phyloP scores from a whole-genome alignment of 1,140 invertebrate genomes.

The Lordiphosa collinella region DNA sequence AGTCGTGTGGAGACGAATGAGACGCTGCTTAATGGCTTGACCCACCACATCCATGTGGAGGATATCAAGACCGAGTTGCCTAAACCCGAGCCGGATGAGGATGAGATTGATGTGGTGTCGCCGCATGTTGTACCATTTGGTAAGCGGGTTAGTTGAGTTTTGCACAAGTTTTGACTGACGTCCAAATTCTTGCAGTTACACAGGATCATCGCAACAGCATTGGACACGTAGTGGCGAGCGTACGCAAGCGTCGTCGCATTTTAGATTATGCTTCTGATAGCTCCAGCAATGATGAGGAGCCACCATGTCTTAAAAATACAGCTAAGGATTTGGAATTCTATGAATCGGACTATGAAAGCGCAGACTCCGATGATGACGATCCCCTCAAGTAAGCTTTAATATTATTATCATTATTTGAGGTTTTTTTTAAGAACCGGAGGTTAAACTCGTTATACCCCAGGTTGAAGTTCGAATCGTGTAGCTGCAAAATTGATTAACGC shows the following conservation, averaged over 20 bases:
- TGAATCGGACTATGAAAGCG: conserved; percentile 88
- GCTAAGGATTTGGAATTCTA: conserved; percentile 85
- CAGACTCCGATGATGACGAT: conserved; percentile 89
- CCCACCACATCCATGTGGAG: conserved; percentile 69
- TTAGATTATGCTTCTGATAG: conserved; percentile 85
- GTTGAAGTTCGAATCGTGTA: too few relatives aligned
- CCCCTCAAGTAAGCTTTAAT: conserved; percentile 83
- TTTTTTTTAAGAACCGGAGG: too few relatives aligned
- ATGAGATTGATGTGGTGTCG: conserved; percentile 77
- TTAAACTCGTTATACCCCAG: too few relatives aligned
- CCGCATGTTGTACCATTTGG: conserved; percentile 82
- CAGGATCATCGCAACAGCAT: conserved; percentile 81
- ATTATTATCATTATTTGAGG: too few relatives aligned
- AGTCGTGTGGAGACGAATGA: conserved; percentile 71
- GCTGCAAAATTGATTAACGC: too few relatives aligned
- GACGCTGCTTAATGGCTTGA: conserved; percentile 54
- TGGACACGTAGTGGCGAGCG: conserved; percentile 82
- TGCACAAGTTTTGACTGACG: background rate
- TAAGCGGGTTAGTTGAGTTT: conserved; percentile 55
- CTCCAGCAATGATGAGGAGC: conserved; percentile 87
- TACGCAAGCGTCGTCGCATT: conserved; percentile 81
- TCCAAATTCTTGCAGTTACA: conserved; percentile 34
- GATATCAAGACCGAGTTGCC: conserved; percentile 39
- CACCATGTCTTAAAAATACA: conserved; percentile 83
- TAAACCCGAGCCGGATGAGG: conserved; percentile 49